Evolutionary conservation across 2,888 invertebrate genomes (phyloP).

Genomic region (Dichetophora obliterata): DNA sequence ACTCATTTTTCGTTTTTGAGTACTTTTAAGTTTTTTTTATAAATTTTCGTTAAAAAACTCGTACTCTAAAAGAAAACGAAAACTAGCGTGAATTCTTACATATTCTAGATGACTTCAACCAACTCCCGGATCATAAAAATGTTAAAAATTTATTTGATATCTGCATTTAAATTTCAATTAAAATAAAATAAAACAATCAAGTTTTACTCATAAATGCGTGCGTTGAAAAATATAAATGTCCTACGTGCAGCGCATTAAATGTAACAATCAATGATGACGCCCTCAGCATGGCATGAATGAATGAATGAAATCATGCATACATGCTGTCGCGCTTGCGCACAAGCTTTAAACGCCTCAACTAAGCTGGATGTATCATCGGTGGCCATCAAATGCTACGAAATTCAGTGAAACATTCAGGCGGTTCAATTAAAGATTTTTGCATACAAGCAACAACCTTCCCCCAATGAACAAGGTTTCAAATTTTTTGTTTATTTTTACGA

Average conservation of each 20-base stretch:
- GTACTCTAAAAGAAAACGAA: too few species aligned
- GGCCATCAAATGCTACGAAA: not conserved
- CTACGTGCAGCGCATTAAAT: conserved; percentile 25
- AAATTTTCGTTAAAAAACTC: too few species aligned
- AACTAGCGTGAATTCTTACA: too few species aligned
- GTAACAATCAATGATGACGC: not conserved
- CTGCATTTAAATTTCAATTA: not conserved
- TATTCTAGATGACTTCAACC: not conserved
- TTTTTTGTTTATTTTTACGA: not conserved
- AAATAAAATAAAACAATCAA: not conserved
- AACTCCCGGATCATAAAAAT: not conserved
- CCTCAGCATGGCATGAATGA: not conserved
- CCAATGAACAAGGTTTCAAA: not conserved
- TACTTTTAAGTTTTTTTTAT: too few species aligned
- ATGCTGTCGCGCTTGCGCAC: not conserved
- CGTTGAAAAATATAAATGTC: not conserved
- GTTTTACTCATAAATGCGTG: conserved; percentile 1
- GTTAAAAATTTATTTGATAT: not conserved
- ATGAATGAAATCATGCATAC: not conserved
- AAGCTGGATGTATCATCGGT: not conserved
- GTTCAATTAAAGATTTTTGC: conserved; percentile 32
- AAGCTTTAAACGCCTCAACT: not conserved
- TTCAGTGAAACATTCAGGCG: not conserved
- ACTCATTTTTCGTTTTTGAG: too few species aligned
- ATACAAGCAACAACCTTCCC: conserved; percentile 27